A percentile compares a stretch with the other conserved stretches of the same genome.
These are phyloP conservation scores for Heteromormyrus szaboi DNA, from an alignment of 2,797 vertebrate species.

Conservation along the genomic window DNA sequence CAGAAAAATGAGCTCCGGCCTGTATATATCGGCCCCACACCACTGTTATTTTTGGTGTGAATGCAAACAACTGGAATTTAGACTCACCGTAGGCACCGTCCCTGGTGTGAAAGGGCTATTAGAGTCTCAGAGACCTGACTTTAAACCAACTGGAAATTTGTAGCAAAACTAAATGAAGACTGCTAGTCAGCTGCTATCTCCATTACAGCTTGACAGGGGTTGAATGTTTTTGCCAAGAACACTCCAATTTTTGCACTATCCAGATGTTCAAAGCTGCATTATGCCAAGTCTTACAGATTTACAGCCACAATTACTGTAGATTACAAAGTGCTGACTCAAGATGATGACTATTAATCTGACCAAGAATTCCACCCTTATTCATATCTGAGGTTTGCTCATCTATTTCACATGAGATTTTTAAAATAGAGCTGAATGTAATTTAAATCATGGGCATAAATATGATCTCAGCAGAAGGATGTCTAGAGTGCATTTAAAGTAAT, in stretches of 20 bases:
- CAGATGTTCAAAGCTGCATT: background rate
- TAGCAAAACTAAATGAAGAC: background rate
- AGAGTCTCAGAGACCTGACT: background rate
- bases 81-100: too few species aligned
- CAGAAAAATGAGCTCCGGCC: too few species aligned
- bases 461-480: background rate
- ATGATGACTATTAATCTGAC: background rate
- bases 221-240: background rate
- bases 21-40: too few species aligned
- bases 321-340: background rate
- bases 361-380: background rate
- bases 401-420: background rate
- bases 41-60: too few species aligned
- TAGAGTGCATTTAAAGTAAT: background rate
- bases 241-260: background rate
- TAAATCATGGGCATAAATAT: background rate
- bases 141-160: background rate
- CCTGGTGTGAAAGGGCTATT: too few species aligned
- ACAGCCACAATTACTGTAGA: background rate
- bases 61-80: too few species aligned
- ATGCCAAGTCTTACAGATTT: background rate
- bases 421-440: background rate
- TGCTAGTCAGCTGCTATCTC: background rate
- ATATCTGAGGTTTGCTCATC: background rate
- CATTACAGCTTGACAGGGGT: background rate